phyloP scores from a whole-genome alignment of 2,797 vertebrate species.

The Manis pentadactyla region DNA sequence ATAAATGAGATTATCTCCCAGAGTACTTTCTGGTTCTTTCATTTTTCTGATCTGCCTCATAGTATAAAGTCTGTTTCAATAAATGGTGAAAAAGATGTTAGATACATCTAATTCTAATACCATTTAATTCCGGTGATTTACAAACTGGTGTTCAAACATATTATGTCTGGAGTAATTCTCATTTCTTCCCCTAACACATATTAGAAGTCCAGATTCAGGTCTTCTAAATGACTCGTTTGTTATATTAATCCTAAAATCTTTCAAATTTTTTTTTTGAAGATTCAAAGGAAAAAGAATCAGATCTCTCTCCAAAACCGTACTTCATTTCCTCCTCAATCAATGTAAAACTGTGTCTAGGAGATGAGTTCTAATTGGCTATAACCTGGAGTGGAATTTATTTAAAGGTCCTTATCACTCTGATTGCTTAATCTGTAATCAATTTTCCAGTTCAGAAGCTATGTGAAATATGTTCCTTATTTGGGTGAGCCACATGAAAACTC shows the following conservation, averaged over 20 bases:
- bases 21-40: neutral
- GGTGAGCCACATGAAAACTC: neutral
- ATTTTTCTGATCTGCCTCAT: conserved; percentile 22
- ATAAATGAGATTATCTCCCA: neutral
- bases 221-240: neutral
- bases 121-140: neutral
- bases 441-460: conserved; percentile 11
- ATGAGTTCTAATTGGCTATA: neutral
- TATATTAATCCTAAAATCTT: neutral
- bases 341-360: conserved; percentile 11
- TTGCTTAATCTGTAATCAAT: conserved; percentile 18
- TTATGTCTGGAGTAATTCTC: neutral
- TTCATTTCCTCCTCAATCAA: conserved; percentile 32
- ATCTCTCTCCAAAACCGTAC: neutral
- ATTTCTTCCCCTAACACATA: neutral
- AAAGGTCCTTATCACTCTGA: conserved; percentile 19
- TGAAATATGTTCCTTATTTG: conserved; percentile 35
- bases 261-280: neutral
- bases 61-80: neutral
- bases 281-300: neutral
- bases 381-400: conserved; percentile 37
- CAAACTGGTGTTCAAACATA: neutral
- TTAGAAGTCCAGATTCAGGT: neutral
- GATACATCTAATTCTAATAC: neutral
- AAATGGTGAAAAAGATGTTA: neutral